These are phyloP conservation scores for Chymomyza caudatula DNA, from an alignment of 2,888 invertebrate genomes.

Conservation along the genomic window DNA sequence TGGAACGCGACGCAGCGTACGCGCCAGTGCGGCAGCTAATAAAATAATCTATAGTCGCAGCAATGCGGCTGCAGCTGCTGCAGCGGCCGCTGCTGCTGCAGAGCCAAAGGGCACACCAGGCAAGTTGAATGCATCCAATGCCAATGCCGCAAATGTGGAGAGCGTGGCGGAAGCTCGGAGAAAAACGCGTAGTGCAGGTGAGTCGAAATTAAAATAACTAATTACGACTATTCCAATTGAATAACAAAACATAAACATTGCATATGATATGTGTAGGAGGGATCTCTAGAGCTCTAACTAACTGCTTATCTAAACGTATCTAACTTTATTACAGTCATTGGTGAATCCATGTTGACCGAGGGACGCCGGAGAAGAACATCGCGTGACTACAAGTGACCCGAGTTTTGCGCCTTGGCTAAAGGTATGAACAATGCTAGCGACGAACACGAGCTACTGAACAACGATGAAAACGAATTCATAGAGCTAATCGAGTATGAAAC, in stretches of 20 bases:
- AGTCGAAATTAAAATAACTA: conserved; percentile 18
- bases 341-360: conserved; percentile 74
- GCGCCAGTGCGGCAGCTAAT: conserved; percentile 76
- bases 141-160: conserved; percentile 54
- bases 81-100: conserved; percentile 57
- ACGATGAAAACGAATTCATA: conserved; percentile 57
- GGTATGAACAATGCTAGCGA: conserved; percentile 58
- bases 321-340: conserved; percentile 62
- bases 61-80: conserved; percentile 62
- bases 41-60: conserved; percentile 77
- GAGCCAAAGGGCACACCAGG: conserved; percentile 44
- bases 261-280: too few relatives aligned
- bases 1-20: conserved; percentile 81
- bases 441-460: conserved; percentile 28
- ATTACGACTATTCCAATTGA: too few relatives aligned
- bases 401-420: conserved; percentile 79
- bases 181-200: conserved; percentile 86
- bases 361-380: conserved; percentile 82
- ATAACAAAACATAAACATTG: too few relatives aligned
- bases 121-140: conserved; percentile 30
- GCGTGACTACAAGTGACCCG: conserved; percentile 87
- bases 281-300: too few relatives aligned
- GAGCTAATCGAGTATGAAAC: conserved; percentile 54
- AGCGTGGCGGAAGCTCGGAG: conserved; percentile 78
- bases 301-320: background rate